A percentile compares a stretch with the other conserved stretches of the same genome.
Evolutionary conservation across 2,797 vertebrate genomes (phyloP).

Genomic region (Glyptemys insculpta): DNA sequence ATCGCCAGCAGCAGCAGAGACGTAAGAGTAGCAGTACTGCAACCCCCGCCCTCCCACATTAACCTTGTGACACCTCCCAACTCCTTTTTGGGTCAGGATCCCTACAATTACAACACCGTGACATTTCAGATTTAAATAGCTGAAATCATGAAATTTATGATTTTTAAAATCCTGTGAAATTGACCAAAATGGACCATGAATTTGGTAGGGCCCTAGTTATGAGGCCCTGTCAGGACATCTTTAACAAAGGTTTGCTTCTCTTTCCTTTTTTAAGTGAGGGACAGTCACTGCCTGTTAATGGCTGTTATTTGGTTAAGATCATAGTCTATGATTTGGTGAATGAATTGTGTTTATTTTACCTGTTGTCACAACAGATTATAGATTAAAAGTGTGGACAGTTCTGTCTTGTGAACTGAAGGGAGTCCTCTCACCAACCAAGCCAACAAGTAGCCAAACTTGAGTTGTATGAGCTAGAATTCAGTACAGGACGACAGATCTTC

Average conservation of each 20-base stretch:
- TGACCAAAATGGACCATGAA: no score
- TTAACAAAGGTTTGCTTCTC: neutral
- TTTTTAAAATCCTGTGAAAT: no score
- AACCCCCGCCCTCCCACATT: no score
- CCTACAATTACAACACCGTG: no score
- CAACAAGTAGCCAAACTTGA: neutral
- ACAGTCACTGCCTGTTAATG: neutral
- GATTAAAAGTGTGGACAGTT: neutral
- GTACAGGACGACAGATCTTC: neutral
- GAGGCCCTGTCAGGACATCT: neutral
- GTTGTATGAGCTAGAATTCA: neutral
- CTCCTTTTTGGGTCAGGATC: no score
- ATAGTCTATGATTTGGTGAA: neutral
- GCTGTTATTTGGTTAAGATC: neutral
- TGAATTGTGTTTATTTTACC: rapidly evolving
- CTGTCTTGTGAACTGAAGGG: neutral
- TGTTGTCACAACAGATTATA: neutral
- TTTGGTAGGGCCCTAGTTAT: no score
- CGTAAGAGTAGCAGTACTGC: no score
- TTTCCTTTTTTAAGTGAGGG: neutral
- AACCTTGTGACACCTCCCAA: no score
- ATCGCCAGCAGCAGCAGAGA: no score
- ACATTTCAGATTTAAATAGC: no score
- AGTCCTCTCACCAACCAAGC: neutral
- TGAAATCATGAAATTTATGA: no score